A percentile compares a stretch with the other conserved stretches of the same genome.
These are phyloP conservation scores for Parazoanthus atlanticus DNA, from an alignment of 92 coral and sea anemone species.

Conservation along the genomic window DNA sequence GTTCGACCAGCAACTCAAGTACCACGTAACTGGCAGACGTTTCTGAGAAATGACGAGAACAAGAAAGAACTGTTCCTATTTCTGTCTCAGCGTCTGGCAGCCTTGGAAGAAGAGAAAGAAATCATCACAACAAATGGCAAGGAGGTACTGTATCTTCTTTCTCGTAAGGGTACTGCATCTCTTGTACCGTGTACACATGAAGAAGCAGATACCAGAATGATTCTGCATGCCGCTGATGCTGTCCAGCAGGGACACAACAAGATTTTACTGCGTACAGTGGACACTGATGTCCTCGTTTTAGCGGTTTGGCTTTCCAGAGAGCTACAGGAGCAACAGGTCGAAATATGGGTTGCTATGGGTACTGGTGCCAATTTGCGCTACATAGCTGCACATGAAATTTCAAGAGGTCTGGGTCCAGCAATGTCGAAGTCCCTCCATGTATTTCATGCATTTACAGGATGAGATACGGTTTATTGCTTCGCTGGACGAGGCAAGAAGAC, in stretches of 20 bases:
- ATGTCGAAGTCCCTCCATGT: constrained; percentile 51
- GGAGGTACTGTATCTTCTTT: constrained; percentile 33
- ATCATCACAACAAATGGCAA: constrained; percentile 36
- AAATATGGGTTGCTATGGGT: constrained; percentile 65
- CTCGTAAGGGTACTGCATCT: constrained; percentile 16
- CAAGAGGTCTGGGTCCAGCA: constrained; percentile 47
- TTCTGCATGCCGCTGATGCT: constrained; percentile 57
- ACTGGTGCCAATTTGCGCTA: constrained; percentile 45
- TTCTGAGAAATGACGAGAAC: constrained; percentile 19
- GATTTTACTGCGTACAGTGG: constrained; percentile 56
- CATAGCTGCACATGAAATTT: constrained; percentile 53
- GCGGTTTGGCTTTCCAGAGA: constrained; percentile 19
- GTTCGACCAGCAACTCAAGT: constrained; percentile 44
- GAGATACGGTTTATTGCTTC: constrained; percentile 69
- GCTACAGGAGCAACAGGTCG: constrained; percentile 28
- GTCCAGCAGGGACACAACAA: constrained; percentile 40
- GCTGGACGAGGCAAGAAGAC: constrained; percentile 65
- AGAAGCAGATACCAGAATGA: constrained; percentile 64
- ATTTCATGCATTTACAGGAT: constrained; percentile 74
- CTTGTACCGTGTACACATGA: constrained; percentile 45
- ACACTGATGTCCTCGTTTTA: constrained; percentile 63
- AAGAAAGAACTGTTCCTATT: not conserved
- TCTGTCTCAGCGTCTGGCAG: not conserved
- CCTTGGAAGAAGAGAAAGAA: not conserved
- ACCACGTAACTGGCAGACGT: constrained; percentile 49